Percentiles rank a stretch among this genome's conserved stretches.
phyloP scores from a whole-genome alignment of 2,797 vertebrate species.

The Podargus strigoides region DNA sequence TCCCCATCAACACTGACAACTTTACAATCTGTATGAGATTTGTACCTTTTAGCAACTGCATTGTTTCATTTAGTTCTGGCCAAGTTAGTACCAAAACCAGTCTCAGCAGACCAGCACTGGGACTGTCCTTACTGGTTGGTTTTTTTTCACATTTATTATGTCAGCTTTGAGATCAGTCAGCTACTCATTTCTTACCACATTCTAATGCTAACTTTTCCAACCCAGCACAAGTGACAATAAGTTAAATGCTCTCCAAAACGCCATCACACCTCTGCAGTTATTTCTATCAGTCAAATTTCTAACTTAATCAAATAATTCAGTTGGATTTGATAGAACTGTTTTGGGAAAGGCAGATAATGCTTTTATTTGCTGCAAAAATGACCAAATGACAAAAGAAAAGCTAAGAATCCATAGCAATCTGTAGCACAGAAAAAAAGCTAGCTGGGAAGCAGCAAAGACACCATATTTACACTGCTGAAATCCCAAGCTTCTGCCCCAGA shows the following conservation, averaged over 20 bases:
- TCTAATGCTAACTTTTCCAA: not conserved
- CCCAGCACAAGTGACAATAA: not conserved
- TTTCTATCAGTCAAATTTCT: not conserved
- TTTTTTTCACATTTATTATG: rapidly evolving
- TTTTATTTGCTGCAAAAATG: not conserved
- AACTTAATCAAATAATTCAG: not conserved
- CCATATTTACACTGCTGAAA: not conserved
- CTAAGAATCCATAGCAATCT: not conserved
- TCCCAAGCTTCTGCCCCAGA: not conserved
- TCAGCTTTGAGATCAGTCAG: not conserved
- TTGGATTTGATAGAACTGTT: not conserved
- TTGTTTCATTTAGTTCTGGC: not conserved
- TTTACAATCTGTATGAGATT: not conserved
- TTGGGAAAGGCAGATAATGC: not conserved
- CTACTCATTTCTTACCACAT: not conserved
- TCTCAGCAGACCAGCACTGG: not conserved
- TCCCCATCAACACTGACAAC: not conserved
- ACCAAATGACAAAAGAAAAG: not conserved
- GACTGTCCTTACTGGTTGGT: not conserved
- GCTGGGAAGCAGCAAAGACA: not conserved
- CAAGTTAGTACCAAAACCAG: not conserved
- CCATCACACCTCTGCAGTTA: not conserved
- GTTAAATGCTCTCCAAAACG: not conserved
- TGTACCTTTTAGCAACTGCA: not conserved
- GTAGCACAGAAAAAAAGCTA: not conserved